Evolutionary conservation across 2,888 invertebrate species (phyloP).

Genomic region (Eupithecia subfuscata): DNA sequence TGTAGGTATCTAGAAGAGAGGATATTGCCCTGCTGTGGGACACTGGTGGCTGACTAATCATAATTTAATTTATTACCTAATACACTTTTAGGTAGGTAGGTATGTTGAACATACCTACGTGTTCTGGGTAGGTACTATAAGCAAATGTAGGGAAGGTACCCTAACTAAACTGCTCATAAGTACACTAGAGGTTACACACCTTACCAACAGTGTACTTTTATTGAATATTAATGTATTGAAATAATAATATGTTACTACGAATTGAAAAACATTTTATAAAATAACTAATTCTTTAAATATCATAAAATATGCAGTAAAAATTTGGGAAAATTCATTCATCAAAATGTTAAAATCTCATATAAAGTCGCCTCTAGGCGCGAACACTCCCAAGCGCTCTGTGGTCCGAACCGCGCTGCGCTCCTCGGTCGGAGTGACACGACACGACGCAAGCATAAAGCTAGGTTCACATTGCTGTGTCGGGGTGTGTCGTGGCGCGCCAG

Average conservation of each 20-base stretch:
- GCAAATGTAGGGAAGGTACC: too few relatives aligned
- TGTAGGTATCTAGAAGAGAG: not conserved
- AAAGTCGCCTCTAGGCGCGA: not conserved
- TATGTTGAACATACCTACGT: too few relatives aligned
- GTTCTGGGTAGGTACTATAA: too few relatives aligned
- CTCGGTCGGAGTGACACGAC: conserved; percentile 41
- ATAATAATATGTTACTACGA: not conserved
- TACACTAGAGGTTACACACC: not conserved
- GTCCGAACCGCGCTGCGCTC: not conserved
- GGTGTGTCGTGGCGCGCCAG: too few relatives aligned
- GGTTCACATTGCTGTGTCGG: too few relatives aligned
- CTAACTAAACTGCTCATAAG: too few relatives aligned
- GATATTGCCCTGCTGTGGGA: not conserved
- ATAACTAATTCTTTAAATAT: not conserved
- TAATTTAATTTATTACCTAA: not conserved
- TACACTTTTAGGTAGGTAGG: too few relatives aligned
- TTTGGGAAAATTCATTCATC: not conserved
- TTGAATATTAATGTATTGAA: too few relatives aligned
- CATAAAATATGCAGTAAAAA: not conserved
- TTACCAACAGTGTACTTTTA: not conserved
- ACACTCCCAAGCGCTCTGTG: not conserved
- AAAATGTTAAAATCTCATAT: not conserved
- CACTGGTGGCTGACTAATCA: not conserved
- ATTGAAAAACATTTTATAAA: not conserved
- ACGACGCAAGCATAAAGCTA: not conserved